Conservation (phyloP, 2,888 invertebrate species). For the Nemoura dubitans region DNA sequence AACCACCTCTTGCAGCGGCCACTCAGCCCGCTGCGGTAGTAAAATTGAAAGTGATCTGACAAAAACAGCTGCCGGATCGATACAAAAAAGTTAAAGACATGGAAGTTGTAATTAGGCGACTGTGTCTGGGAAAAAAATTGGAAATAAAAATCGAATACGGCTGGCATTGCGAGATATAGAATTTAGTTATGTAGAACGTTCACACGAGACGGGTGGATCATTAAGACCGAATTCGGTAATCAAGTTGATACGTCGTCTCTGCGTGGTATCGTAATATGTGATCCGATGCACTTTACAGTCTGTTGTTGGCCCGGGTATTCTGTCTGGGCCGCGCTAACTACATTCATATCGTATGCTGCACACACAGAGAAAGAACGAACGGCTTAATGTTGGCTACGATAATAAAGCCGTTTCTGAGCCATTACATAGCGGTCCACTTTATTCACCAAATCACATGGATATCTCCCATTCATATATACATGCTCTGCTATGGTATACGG, state of each 20-base stretch:
- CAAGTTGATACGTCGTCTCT: not conserved
- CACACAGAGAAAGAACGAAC: not conserved
- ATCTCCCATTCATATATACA: slow-evolving; percentile 15
- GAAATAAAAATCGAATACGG: not conserved
- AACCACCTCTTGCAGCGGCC: too few species aligned
- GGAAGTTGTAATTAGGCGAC: not conserved
- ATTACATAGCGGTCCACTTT: slow-evolving; percentile 28
- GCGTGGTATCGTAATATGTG: not conserved
- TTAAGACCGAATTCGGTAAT: not conserved
- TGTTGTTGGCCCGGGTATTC: not conserved
- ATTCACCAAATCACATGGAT: slow-evolving; percentile 9
- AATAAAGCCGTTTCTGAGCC: slow-evolving; percentile 36
- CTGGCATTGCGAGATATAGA: not conserved
- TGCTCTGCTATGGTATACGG: slow-evolving; percentile 1
- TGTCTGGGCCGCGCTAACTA: not conserved
- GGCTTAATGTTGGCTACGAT: slow-evolving; percentile 2
- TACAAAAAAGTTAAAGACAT: not conserved
- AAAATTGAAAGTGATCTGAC: slow-evolving; percentile 12
- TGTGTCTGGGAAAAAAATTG: not conserved
- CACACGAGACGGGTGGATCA: not conserved
- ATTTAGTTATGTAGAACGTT: not conserved
- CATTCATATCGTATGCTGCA: not conserved
- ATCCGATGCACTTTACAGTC: not conserved
- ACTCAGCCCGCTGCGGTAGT: not conserved
- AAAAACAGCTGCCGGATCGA: slow-evolving; percentile 12